Percentiles rank a stretch among this genome's conserved stretches.
Evolutionary conservation across 1,140 invertebrate genomes (phyloP).

Genomic region (Zaprionus kolodkinae): DNA sequence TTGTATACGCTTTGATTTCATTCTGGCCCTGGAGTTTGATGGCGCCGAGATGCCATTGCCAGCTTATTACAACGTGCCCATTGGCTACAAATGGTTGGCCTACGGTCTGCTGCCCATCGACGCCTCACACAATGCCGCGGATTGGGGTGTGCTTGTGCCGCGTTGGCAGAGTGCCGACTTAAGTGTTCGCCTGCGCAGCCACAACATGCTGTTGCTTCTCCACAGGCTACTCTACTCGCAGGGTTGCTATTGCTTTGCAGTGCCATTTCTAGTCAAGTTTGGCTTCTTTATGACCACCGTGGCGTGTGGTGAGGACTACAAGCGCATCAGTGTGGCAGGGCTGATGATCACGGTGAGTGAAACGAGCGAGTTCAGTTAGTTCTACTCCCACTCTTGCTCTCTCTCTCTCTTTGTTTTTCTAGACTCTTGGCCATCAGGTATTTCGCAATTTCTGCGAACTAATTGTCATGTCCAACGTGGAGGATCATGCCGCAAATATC

Average conservation of each 20-base stretch:
- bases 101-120: slow-evolving; percentile 23
- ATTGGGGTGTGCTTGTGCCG: slow-evolving; percentile 52
- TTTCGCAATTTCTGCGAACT: slow-evolving; percentile 24
- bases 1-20: slow-evolving; percentile 54
- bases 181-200: neutral
- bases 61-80: slow-evolving; percentile 23
- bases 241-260: slow-evolving; percentile 21
- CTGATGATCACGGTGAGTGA: slow-evolving; percentile 41
- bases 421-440: slow-evolving; percentile 18
- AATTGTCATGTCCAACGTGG: neutral
- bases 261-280: slow-evolving; percentile 45
- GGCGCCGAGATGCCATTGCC: slow-evolving; percentile 32
- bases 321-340: slow-evolving; percentile 6
- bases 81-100: slow-evolving; percentile 48
- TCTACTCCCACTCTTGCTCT: neutral
- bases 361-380: no score
- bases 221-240: slow-evolving; percentile 42
- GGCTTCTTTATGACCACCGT: slow-evolving; percentile 44
- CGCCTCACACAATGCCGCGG: neutral
- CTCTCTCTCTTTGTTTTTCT: neutral
- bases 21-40: slow-evolving; percentile 49
- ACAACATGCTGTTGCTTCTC: slow-evolving; percentile 23
- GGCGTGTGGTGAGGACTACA: slow-evolving; percentile 21
- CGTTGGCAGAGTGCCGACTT: slow-evolving; percentile 30
- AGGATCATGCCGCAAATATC: slow-evolving; percentile 7